Evolutionary conservation across 2,113 vertebrate species (phyloP), one percentile per base, ranked within the genome.

Genomic region (Ramphastos sulfuratus): DNA sequence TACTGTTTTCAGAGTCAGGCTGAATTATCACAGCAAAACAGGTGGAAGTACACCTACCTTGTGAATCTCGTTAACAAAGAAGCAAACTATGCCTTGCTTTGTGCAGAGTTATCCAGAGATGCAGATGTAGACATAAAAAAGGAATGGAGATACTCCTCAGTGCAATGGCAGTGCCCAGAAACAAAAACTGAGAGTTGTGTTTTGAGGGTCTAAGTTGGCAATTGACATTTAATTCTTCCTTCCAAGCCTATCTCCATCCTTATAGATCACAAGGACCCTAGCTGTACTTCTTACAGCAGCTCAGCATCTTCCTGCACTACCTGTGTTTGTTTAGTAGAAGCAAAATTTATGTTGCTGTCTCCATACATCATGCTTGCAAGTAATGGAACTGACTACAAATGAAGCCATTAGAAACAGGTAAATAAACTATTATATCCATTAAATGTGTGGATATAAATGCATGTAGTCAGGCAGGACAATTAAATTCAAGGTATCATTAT

Each of bases 391-490:
- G 10, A 33, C 71, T 82, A 71, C 31, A 82, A 74, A 91, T 58
- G 13, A 93, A 14, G 28, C 60, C 56, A 87, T 90, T 81, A 94
- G 79, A 88, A 94, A 77, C 11, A 48, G 56, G 56, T 67, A 74
- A 87, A 89, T 87, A 85, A 94, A 67, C 69, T 71, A 71, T 80
- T 85, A 80, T 55, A 74, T 54, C 46, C 58, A 69, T 85, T 91
- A 85, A 89, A 83, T 39, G 18, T 9, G 1, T 67, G 39, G 13
- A 60, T 74, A 74, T 19, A 89, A 82, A 75, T 80, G 30, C 17
- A 44, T 20, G 69, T 48, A 86, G 65, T 80, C 48, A 65, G 23
- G 18, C 31, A 74, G 35, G 17, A 56, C 28, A 85, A 64, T 81
- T 82, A 87, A 2, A 15, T 87, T 89, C 31, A 85, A 55, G 30